These are phyloP conservation scores for Hemicrepidius hirtus DNA, from an alignment of 2,888 invertebrate genomes.

Conservation along the genomic window DNA sequence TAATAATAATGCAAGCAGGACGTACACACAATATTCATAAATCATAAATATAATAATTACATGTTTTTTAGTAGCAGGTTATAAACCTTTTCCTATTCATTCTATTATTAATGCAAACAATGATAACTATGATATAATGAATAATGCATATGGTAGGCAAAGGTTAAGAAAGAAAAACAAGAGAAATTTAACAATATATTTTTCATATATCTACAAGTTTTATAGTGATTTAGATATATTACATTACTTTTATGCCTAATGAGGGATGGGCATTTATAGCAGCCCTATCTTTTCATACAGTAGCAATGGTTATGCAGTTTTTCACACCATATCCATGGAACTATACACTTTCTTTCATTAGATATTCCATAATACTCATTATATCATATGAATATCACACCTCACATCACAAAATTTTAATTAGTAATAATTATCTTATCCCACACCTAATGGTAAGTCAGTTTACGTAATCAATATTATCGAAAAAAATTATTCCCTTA, in stretches of 20 bases:
- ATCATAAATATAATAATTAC: no score
- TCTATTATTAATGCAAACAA: no score
- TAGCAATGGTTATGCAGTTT: slow-evolving; percentile 60
- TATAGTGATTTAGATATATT: slow-evolving; percentile 68
- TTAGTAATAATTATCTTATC: slow-evolving; percentile 36
- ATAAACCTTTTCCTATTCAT: no score
- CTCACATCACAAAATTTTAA: slow-evolving; percentile 60
- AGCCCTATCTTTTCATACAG: slow-evolving; percentile 62
- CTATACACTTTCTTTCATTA: slow-evolving; percentile 55
- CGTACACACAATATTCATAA: no score
- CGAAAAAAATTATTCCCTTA: background rate
- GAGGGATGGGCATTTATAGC: slow-evolving; percentile 63
- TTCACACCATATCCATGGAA: slow-evolving; percentile 60
- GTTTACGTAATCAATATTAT: background rate
- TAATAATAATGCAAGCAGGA: no score
- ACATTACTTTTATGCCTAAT: slow-evolving; percentile 66
- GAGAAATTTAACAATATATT: slow-evolving; percentile 71
- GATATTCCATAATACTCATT: slow-evolving; percentile 34
- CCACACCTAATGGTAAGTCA: slow-evolving; percentile 9
- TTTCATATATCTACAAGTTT: slow-evolving; percentile 70
- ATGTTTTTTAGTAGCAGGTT: no score
- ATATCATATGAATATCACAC: slow-evolving; percentile 57
- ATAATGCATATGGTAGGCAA: background rate
- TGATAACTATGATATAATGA: no score
- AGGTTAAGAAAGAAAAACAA: slow-evolving; percentile 61